Percentiles rank a stretch among this genome's conserved stretches.
Evolutionary conservation across 2,888 invertebrate genomes (phyloP).

Genomic region (Anorthoa munda): DNA sequence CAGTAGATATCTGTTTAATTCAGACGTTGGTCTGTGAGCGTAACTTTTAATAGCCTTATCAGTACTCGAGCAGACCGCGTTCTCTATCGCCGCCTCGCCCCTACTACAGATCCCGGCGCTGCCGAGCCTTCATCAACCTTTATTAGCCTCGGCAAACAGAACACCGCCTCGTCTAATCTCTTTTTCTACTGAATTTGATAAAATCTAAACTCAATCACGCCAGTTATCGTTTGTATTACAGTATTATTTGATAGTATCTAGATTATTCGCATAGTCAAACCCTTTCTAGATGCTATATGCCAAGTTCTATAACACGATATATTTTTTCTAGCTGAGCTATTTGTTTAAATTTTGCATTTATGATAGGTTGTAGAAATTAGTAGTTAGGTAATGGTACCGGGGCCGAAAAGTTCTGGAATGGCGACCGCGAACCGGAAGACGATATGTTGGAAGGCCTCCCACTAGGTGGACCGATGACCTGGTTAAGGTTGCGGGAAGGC

Average conservation of each 20-base stretch:
- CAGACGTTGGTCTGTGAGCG: slow-evolving; percentile 82
- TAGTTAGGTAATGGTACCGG: background rate
- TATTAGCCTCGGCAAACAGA: slow-evolving; percentile 80
- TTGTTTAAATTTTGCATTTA: background rate
- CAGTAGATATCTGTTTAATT: slow-evolving; percentile 81
- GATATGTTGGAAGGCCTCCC: too few relatives aligned
- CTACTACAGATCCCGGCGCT: slow-evolving; percentile 65
- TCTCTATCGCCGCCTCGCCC: slow-evolving; percentile 78
- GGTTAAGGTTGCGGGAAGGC: too few relatives aligned
- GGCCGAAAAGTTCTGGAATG: too few relatives aligned
- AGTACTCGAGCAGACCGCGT: slow-evolving; percentile 83
- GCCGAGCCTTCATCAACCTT: slow-evolving; percentile 77
- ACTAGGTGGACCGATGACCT: too few relatives aligned
- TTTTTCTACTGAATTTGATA: slow-evolving; percentile 44
- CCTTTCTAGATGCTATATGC: background rate
- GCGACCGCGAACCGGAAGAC: too few relatives aligned
- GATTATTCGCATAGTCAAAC: slow-evolving; percentile 8
- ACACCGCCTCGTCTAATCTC: slow-evolving; percentile 66
- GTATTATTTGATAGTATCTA: slow-evolving; percentile 19
- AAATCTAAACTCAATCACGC: slow-evolving; percentile 15
- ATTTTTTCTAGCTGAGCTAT: background rate
- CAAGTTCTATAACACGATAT: background rate
- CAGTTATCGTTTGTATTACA: too few relatives aligned
- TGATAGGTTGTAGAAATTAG: background rate
- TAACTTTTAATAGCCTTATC: slow-evolving; percentile 91